phyloP scores from a whole-genome alignment of 30 jellyfish, hydroid and myxozoan species.

The Nemopilema nomurai region DNA sequence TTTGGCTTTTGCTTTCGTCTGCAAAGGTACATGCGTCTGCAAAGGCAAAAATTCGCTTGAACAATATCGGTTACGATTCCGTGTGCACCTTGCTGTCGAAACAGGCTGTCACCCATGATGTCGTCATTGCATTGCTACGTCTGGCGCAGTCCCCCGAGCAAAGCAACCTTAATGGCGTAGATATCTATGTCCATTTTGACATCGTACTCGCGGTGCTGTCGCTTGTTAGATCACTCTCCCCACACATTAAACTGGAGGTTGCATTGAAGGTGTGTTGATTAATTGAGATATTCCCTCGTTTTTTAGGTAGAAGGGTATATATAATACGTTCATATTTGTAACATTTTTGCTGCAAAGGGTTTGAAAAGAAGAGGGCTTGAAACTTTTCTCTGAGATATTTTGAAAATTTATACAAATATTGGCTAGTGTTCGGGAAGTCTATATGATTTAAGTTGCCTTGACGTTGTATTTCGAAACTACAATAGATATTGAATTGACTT shows the following conservation, averaged over 20 bases:
- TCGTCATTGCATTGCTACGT: slow-evolving; percentile 61
- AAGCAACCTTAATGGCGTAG: slow-evolving; percentile 55
- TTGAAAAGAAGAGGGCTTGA: too few relatives aligned
- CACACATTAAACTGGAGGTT: slow-evolving; percentile 80
- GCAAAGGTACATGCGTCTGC: slow-evolving; percentile 45
- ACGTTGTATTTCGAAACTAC: too few relatives aligned
- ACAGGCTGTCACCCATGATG: slow-evolving; percentile 75
- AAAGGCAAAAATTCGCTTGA: slow-evolving; percentile 55
- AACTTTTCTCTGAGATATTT: too few relatives aligned
- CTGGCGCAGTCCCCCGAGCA: slow-evolving; percentile 73
- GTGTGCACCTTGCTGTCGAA: slow-evolving; percentile 81
- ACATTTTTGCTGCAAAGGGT: background rate
- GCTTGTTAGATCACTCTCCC: slow-evolving; percentile 60
- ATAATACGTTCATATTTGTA: background rate
- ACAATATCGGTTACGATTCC: slow-evolving; percentile 69
- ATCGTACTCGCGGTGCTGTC: slow-evolving; percentile 58
- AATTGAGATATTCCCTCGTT: background rate
- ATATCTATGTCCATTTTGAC: slow-evolving; percentile 64
- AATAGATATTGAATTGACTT: too few relatives aligned
- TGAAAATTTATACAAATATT: too few relatives aligned
- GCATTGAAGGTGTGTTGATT: slow-evolving; percentile 77
- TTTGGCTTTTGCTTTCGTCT: slow-evolving; percentile 40
- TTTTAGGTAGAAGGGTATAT: background rate
- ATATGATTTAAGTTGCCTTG: too few relatives aligned
- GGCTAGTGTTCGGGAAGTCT: too few relatives aligned